These are phyloP conservation scores for Drosophila dives DNA, from an alignment of 2,888 invertebrate species.

Conservation along the genomic window DNA sequence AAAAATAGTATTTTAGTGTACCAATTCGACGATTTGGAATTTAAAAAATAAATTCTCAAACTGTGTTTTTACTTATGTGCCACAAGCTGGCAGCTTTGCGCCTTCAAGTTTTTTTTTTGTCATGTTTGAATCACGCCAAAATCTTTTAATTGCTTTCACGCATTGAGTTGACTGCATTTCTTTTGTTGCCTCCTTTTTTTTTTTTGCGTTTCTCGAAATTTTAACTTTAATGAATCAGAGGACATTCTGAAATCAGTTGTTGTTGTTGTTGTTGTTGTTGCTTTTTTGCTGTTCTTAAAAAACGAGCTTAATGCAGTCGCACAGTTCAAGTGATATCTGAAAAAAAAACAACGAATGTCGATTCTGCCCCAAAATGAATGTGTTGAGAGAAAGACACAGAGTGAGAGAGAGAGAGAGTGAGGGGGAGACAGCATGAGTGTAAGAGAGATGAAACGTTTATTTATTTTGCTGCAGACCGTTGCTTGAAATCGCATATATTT, in stretches of 20 bases:
- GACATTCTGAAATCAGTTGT: slow-evolving; percentile 30
- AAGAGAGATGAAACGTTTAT: not conserved
- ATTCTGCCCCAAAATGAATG: slow-evolving; percentile 17
- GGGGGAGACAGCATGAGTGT: not conserved
- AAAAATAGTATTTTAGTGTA: not conserved
- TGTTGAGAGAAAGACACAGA: not conserved
- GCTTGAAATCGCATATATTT: slow-evolving; percentile 70
- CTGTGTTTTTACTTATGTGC: not conserved
- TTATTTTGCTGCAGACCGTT: slow-evolving; percentile 50
- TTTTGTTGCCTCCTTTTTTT: slow-evolving; percentile 7
- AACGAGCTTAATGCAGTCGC: slow-evolving; percentile 57
- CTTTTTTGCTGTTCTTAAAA: slow-evolving; percentile 30
- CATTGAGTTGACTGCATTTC: slow-evolving; percentile 12
- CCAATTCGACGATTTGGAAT: not conserved
- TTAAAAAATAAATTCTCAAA: not conserved
- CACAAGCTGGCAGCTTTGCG: not conserved
- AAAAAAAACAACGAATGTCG: slow-evolving; percentile 15
- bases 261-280: slow-evolving; percentile 17
- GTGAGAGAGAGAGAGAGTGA: not conserved
- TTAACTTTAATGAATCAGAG: slow-evolving; percentile 48
- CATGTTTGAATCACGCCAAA: slow-evolving; percentile 28
- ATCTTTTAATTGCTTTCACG: slow-evolving; percentile 51
- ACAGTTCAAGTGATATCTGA: slow-evolving; percentile 28
- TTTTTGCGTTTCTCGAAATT: slow-evolving; percentile 22
- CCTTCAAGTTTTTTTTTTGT: no score